These are phyloP conservation scores for Caenorhabditis tropicalis DNA, from an alignment of 1,140 invertebrate genomes.

Conservation along the genomic window DNA sequence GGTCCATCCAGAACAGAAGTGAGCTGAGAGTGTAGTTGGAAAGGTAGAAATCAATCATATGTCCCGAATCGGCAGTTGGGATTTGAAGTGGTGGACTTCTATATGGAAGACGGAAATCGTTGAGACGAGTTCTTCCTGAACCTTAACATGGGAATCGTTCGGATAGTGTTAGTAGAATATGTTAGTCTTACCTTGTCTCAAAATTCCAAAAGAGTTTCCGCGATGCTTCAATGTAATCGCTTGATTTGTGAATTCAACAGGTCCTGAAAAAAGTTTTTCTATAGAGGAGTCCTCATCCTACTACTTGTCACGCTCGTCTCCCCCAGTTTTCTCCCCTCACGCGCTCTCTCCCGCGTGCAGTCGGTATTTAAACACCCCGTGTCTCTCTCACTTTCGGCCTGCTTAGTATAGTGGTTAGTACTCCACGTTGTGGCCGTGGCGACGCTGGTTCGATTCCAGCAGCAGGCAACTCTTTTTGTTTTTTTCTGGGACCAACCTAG, in stretches of 20 bases:
- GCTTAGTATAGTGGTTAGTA: slow-evolving; percentile 67
- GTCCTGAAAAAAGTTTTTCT: slow-evolving; percentile 19
- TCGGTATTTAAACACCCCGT: background rate
- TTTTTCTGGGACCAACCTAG: slow-evolving; percentile 58
- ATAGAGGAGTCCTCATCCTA: background rate
- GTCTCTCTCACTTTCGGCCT: slow-evolving; percentile 52
- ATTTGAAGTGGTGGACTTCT: slow-evolving; percentile 60
- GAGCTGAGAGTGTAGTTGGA: slow-evolving; percentile 69
- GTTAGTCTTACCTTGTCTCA: slow-evolving; percentile 62
- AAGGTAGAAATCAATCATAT: slow-evolving; percentile 71
- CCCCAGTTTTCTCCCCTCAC: background rate
- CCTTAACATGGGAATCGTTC: slow-evolving; percentile 12
- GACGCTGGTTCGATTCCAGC: slow-evolving; percentile 66
- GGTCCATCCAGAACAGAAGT: slow-evolving; percentile 71
- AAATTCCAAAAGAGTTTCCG: slow-evolving; percentile 71
- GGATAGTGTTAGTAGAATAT: background rate
- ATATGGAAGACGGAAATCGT: slow-evolving; percentile 71
- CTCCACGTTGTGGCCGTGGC: slow-evolving; percentile 67
- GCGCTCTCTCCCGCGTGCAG: background rate
- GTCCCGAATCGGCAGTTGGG: slow-evolving; percentile 43
- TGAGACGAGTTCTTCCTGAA: slow-evolving; percentile 67
- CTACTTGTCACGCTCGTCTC: background rate
- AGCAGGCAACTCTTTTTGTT: slow-evolving; percentile 49
- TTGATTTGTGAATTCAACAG: slow-evolving; percentile 57
- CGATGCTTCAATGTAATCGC: slow-evolving; percentile 57